Evolutionary conservation across 2,888 invertebrate species (phyloP), one percentile per base, ranked within the genome.

Genomic region (Mycalesis mineus): DNA sequence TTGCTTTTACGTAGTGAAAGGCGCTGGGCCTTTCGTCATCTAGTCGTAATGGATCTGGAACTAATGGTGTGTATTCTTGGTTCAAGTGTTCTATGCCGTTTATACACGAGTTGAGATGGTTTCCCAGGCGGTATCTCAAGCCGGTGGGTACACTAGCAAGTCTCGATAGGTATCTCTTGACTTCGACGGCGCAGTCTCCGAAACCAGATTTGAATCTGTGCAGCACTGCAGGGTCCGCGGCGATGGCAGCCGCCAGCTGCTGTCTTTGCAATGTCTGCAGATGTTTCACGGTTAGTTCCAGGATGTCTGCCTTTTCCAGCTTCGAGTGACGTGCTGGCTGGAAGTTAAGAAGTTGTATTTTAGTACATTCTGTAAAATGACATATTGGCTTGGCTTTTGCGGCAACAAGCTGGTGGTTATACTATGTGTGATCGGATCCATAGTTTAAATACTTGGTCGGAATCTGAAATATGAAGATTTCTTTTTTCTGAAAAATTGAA

Each of bases 231-330:
- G 97, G 96, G 79, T 97, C 96, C 8, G 95, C 93, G 0, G 95
- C 94, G 65, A 95, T 95, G 22, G 96, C 94, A 65, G 95, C 93
- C 7, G 95, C 95, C 45, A 95, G 84, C 79, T 97, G 97, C 77
- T 97, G 96, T 9, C 96, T 92, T 75, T 98, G 97, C 13, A 98
- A 88, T 61, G 95, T 94, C 78, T 97, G 96, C 50, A 98, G 90
- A 78, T 98, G 97, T 77, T 96, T 96, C 47, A 98, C 98, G 0
- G 98, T 97, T 92, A 98, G 94, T 84, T 98, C 98, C 54, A 98
- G 88, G 68, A 98, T 98, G 81, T 98, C 98, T 0, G 98, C 98
- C 78, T 98, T 98, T 82, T 98, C 98, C 72, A 98, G 90, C 80
- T 98, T 98, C 5, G 97, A 96, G 86, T 98, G 97, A 58, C 97